Evolutionary conservation across 2,888 invertebrate genomes (phyloP).

Genomic region (Vannuccia rotundouncinata): DNA sequence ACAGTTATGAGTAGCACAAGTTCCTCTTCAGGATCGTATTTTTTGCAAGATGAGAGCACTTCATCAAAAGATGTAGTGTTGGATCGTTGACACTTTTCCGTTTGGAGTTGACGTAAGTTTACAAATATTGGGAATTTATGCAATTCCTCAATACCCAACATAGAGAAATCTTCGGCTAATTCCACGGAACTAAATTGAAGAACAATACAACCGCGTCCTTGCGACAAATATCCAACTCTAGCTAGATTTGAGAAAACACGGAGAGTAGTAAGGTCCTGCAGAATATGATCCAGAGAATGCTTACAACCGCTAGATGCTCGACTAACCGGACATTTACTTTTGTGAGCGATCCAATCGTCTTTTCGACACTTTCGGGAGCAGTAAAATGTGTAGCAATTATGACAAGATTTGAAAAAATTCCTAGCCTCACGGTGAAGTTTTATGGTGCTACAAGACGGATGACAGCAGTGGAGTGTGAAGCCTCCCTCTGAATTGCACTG

Average conservation of each 20-base stretch:
- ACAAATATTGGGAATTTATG: constrained; percentile 10
- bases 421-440: too few relatives aligned
- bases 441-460: too few relatives aligned
- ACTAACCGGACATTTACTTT: constrained; percentile 74
- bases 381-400: constrained; percentile 88
- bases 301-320: constrained; percentile 81
- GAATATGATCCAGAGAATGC: constrained; percentile 78
- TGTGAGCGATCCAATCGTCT: constrained; percentile 80
- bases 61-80: constrained; percentile 62
- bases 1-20: constrained; percentile 64
- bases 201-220: constrained; percentile 19
- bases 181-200: not conserved
- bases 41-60: constrained; percentile 75
- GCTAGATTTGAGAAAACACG: constrained; percentile 4
- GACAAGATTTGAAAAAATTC: constrained; percentile 78
- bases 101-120: not conserved
- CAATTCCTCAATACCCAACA: not conserved
- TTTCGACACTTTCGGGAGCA: constrained; percentile 83
- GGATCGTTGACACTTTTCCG: not conserved
- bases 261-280: constrained; percentile 53
- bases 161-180: not conserved
- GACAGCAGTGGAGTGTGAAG: too few relatives aligned
- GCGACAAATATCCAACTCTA: not conserved
- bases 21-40: constrained; percentile 82
- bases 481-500: too few relatives aligned